Evolutionary conservation across 1,140 invertebrate species (phyloP).

Genomic region (Pantala flavescens): DNA sequence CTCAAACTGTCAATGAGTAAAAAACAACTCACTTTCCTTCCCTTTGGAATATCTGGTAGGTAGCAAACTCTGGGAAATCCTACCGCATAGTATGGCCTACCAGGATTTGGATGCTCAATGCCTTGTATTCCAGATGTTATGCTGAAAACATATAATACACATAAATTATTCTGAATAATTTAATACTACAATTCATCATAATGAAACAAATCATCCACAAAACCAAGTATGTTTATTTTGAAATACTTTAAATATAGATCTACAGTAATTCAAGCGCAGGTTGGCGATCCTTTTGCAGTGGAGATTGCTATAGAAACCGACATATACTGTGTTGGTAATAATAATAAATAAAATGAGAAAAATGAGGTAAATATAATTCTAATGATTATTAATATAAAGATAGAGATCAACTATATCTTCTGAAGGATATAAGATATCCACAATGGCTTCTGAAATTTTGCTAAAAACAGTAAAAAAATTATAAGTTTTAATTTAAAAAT

Average conservation of each 20-base stretch:
- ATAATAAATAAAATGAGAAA: no score
- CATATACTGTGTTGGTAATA: no score
- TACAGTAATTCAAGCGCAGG: slow-evolving; percentile 11
- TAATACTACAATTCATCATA: neutral
- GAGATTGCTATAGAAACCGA: no score
- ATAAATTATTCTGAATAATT: slow-evolving; percentile 16
- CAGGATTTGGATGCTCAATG: slow-evolving; percentile 67
- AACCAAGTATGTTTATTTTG: slow-evolving; percentile 8
- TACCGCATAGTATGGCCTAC: slow-evolving; percentile 70
- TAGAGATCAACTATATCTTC: no score
- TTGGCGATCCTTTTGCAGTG: no score
- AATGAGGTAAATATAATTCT: no score
- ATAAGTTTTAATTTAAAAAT: no score
- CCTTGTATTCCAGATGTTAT: slow-evolving; percentile 76
- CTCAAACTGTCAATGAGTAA: neutral
- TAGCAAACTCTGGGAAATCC: slow-evolving; percentile 74
- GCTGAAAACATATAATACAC: slow-evolving; percentile 37
- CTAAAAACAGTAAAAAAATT: no score
- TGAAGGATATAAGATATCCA: no score
- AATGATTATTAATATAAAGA: no score
- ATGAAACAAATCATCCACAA: slow-evolving; percentile 8
- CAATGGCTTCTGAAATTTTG: no score
- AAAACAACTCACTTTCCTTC: slow-evolving; percentile 43
- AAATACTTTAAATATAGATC: neutral
- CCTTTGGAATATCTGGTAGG: slow-evolving; percentile 65